These are phyloP conservation scores for Drosophila glabriapex DNA, from an alignment of 2,888 invertebrate species.

Conservation along the genomic window DNA sequence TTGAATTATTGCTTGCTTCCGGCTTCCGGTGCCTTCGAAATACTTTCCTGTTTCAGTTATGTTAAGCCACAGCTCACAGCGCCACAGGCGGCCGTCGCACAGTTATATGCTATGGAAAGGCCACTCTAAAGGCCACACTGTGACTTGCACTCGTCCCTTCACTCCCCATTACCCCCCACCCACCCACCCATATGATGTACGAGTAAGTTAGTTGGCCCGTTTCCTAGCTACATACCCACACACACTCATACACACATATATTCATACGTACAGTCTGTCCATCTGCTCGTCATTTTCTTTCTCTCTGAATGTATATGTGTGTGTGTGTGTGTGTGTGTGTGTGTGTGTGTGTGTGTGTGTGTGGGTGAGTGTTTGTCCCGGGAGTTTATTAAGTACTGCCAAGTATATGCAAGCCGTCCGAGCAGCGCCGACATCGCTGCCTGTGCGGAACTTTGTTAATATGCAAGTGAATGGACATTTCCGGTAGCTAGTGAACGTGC, in stretches of 20 bases:
- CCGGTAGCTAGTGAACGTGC: constrained; percentile 78
- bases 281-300: constrained; percentile 38
- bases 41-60: constrained; percentile 78
- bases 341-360: background rate
- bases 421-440: constrained; percentile 46
- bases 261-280: constrained; percentile 8
- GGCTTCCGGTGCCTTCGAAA: constrained; percentile 82
- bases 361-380: constrained; percentile 51
- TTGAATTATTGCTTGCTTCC: constrained; percentile 85
- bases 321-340: constrained; percentile 8
- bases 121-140: constrained; percentile 54
- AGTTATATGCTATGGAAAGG: constrained; percentile 72
- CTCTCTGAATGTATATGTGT: constrained; percentile 3
- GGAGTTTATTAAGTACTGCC: constrained; percentile 79
- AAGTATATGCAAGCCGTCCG: constrained; percentile 65
- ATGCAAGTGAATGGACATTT: constrained; percentile 83
- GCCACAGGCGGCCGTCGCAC: constrained; percentile 63
- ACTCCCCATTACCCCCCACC: background rate
- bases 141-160: constrained; percentile 39
- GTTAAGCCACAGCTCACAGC: constrained; percentile 51
- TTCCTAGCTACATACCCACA: constrained; percentile 31
- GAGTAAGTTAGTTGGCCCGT: constrained; percentile 61
- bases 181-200: constrained; percentile 55
- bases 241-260: background rate
- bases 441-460: constrained; percentile 77